Conservation (phyloP, 2,797 vertebrate species). For the Alca torda region DNA sequence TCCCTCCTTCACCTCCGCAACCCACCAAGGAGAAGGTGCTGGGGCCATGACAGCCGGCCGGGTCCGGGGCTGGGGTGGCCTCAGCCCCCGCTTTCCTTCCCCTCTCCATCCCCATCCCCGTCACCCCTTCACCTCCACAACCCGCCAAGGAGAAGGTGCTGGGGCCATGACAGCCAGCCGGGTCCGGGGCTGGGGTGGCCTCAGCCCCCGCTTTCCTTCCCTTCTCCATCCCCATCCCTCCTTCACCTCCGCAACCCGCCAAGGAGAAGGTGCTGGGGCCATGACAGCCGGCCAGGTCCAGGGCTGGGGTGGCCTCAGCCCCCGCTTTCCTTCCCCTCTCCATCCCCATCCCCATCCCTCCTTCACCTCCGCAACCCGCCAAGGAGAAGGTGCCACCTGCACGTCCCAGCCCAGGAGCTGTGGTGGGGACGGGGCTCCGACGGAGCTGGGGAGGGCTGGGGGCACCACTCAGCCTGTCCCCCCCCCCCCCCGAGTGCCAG, state of each 20-base stretch:
- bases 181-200: neutral
- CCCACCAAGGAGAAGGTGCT: too few relatives aligned
- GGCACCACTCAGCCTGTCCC: neutral
- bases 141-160: too few relatives aligned
- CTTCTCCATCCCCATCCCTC: neutral
- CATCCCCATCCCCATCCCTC: fast-evolving
- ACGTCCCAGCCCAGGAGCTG: fast-evolving
- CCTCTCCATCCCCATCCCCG: neutral
- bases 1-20: neutral
- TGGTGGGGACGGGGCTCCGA: fast-evolving
- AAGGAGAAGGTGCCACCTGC: neutral
- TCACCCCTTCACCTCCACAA: fast-evolving
- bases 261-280: neutral
- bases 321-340: neutral
- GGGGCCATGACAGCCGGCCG: neutral
- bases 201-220: neutral
- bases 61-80: neutral
- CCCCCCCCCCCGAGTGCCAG: neutral
- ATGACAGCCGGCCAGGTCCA: fast-evolving
- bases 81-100: neutral
- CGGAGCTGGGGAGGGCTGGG: neutral
- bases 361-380: neutral
- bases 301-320: neutral
- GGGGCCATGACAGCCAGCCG: neutral
- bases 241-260: fast-evolving